Evolutionary conservation across 1,140 invertebrate genomes (phyloP).

Genomic region (Lamellibrachia luymesi): DNA sequence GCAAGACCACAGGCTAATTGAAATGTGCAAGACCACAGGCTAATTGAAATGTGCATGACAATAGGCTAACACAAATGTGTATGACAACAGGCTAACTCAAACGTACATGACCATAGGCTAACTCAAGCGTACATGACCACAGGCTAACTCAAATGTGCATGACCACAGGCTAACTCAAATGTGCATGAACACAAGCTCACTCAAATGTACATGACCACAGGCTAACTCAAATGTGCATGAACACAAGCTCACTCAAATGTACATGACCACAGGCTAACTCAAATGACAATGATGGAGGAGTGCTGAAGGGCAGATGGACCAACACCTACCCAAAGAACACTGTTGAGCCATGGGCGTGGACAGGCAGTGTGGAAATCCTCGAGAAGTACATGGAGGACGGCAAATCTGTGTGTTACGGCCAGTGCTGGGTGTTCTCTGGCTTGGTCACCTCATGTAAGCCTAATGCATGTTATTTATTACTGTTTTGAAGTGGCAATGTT

Average conservation of each 20-base stretch:
- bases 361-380: slow-evolving; percentile 80
- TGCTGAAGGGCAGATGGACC: slow-evolving; percentile 84
- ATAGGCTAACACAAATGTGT: neutral
- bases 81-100: neutral
- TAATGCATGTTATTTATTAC: neutral
- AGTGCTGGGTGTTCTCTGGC: slow-evolving; percentile 94
- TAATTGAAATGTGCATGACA: too few relatives aligned
- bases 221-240: neutral
- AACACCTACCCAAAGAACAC: slow-evolving; percentile 76
- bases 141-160: neutral
- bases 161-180: neutral
- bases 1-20: too few relatives aligned
- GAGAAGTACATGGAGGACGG: slow-evolving; percentile 77
- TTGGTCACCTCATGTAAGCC: slow-evolving; percentile 74
- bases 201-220: neutral
- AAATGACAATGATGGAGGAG: slow-evolving; percentile 79
- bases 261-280: slow-evolving; percentile 40
- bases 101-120: neutral
- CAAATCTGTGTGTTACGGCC: slow-evolving; percentile 86
- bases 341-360: slow-evolving; percentile 80
- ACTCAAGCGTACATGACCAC: neutral
- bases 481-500: too few relatives aligned
- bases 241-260: neutral
- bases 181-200: neutral
- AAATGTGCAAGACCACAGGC: too few relatives aligned